These are phyloP conservation scores for Megathymus violae DNA, from an alignment of 1,140 invertebrate genomes.

Conservation along the genomic window DNA sequence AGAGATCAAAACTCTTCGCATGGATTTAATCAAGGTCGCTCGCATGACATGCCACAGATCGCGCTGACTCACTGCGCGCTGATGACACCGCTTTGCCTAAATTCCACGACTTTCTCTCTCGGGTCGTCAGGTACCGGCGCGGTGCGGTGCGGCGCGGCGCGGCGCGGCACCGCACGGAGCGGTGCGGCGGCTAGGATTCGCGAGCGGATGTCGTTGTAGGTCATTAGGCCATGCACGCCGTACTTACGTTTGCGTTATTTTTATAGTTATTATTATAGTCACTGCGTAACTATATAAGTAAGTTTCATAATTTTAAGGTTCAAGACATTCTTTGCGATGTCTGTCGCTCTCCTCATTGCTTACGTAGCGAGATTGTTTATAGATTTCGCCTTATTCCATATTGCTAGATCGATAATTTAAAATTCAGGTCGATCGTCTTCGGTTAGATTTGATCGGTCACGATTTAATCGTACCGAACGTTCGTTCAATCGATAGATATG, in stretches of 20 bases:
- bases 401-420: background rate
- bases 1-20: no score
- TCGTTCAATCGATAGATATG: no score
- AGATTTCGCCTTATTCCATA: background rate
- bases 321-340: no score
- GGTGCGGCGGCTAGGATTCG: conserved; percentile 9
- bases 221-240: background rate
- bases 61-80: no score
- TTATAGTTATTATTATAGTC: no score
- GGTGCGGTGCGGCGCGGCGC: no score
- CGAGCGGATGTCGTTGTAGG: conserved; percentile 14
- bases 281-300: conserved; percentile 5
- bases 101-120: conserved; percentile 18
- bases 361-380: background rate
- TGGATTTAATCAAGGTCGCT: no score
- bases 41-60: no score
- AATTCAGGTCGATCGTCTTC: conserved; percentile 6
- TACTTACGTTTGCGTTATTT: conserved; percentile 15
- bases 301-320: no score
- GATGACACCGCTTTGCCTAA: conserved; percentile 11
- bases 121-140: background rate
- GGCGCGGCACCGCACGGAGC: no score
- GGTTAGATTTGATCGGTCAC: no score
- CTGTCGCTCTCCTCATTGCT: background rate
- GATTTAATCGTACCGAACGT: no score